Base-by-base conservation (phyloP, 2,797 vertebrate species). In the Myiothlypis coronata region DNA sequence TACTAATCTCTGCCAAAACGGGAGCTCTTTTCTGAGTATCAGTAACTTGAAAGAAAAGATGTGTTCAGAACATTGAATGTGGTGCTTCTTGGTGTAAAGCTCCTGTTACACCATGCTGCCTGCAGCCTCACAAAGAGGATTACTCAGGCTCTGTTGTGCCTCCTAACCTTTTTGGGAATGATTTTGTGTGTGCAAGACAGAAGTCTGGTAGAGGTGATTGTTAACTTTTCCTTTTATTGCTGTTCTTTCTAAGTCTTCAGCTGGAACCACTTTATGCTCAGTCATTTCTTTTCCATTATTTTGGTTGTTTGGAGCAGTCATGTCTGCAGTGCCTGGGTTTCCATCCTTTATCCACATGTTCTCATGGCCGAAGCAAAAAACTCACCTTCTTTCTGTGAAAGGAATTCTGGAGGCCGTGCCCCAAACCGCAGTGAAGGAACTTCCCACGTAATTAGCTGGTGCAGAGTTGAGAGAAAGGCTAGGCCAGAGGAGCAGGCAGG, bases 61-160 rank as follows among this genome's bases (percentile, higher is more conserved):
- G 2, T 24, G 72, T 86, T 96, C 80, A 82, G 80, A 86, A 70
- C 60, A 19, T 0, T 82, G 77, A 90, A 76, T 52, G 43, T 89
- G 64, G 41, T 47, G 19, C 46, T 82, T 77, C 37, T 75, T 16
- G 1, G 60, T 77, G 78, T 82, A 88, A 94, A 95, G 91, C 92
- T 96, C 60, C 74, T 94, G 43, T 93, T 96, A 69, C 60, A 69
- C 70, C 52, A 8, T 1, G 11, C 74, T 94, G 60, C n/a, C 67
- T 94, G 11, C 37, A 89, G 47, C 41, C 21, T 80, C n/a, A 61
- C 63, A 69, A 93, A 95, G 93, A 91, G 69, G 87, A 95, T 95
- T 93, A 92, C 69, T 84, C 2, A 3, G 65, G 55, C 50, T 78
- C 43, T 95, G 32, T 75, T 89, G 28, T 72, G 26, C 70, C 49